Conservation (phyloP, 2,113 vertebrate genomes). For the Larimichthys crocea region DNA sequence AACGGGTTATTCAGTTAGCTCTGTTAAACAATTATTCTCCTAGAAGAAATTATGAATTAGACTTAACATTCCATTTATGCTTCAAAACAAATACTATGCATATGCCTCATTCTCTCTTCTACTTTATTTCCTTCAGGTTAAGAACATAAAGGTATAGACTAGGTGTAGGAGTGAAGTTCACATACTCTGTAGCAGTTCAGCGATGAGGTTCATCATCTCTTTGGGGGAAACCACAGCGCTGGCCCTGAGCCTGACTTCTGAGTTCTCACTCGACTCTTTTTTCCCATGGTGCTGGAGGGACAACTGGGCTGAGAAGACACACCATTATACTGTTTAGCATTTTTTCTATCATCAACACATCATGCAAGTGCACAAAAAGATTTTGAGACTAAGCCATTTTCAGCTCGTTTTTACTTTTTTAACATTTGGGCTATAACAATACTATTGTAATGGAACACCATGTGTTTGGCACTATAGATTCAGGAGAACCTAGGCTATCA, state of each 20-base stretch:
- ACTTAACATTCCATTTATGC: not conserved
- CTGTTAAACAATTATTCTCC: too few relatives aligned
- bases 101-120: not conserved
- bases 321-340: not conserved
- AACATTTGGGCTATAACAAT: too few relatives aligned
- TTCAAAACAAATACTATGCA: not conserved
- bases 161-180: not conserved
- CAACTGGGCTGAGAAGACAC: constrained; percentile 68
- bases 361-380: not conserved
- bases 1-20: too few relatives aligned
- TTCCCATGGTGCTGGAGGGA: constrained; percentile 90
- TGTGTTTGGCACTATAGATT: too few relatives aligned
- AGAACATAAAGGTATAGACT: too few relatives aligned
- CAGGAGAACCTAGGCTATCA: too few relatives aligned
- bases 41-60: too few relatives aligned
- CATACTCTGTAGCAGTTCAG: constrained; percentile 96
- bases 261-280: constrained; percentile 98
- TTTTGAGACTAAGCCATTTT: too few relatives aligned
- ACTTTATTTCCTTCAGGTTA: too few relatives aligned
- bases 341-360: not conserved
- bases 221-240: constrained; percentile 90
- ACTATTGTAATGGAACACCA: too few relatives aligned
- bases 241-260: constrained; percentile 94
- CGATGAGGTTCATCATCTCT: constrained; percentile 95
- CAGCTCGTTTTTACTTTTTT: too few relatives aligned